These are phyloP conservation scores for Bombus polaris DNA, from an alignment of 1,140 invertebrate species.

Conservation along the genomic window DNA sequence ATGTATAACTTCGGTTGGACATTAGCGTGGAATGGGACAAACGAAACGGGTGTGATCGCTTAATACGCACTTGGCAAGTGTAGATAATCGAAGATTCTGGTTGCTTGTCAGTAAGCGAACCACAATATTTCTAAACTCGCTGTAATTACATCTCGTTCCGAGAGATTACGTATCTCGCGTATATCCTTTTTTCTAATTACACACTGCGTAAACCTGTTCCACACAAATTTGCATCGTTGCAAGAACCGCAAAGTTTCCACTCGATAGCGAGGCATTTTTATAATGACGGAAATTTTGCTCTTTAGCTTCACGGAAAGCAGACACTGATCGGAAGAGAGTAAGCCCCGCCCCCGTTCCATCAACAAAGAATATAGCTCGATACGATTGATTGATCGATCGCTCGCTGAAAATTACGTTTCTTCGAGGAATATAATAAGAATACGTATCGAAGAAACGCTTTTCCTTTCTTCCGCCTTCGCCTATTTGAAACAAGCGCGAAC, in stretches of 20 bases:
- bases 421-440: too few species aligned
- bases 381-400: not conserved
- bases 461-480: too few species aligned
- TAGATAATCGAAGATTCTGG: constrained; percentile 29
- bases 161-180: constrained; percentile 31
- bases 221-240: constrained; percentile 40
- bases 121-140: constrained; percentile 35
- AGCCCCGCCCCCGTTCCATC: too few species aligned
- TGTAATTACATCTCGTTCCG: constrained; percentile 38
- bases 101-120: not conserved
- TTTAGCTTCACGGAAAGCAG: not conserved
- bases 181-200: constrained; percentile 47
- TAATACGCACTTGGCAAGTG: not conserved
- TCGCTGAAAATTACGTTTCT: not conserved
- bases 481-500: too few species aligned
- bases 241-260: constrained; percentile 17
- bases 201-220: constrained; percentile 36
- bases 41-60: constrained; percentile 3
- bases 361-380: not conserved
- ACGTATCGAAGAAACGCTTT: too few species aligned
- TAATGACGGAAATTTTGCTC: constrained; percentile 35
- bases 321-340: not conserved
- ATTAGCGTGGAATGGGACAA: not conserved
- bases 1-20: not conserved
- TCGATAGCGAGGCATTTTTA: constrained; percentile 16